These are phyloP conservation scores for Platysteira castanea DNA, from an alignment of 2,113 vertebrate genomes.

Conservation along the genomic window DNA sequence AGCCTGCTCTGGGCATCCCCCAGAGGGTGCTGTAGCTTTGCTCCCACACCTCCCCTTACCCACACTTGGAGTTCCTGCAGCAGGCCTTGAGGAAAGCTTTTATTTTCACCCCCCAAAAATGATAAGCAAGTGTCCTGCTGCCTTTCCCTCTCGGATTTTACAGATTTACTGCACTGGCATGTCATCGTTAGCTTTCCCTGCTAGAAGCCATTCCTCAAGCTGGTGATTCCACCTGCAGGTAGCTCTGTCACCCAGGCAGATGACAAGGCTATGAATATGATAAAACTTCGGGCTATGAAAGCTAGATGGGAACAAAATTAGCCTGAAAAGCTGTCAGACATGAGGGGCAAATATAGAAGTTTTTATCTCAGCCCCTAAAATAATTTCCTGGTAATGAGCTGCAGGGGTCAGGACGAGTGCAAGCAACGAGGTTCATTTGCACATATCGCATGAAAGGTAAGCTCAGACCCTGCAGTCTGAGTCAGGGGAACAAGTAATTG, in stretches of 20 bases:
- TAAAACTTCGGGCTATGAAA: neutral
- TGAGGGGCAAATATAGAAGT: neutral
- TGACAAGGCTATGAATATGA: neutral
- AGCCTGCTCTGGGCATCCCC: neutral
- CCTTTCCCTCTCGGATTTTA: neutral
- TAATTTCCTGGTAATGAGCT: neutral
- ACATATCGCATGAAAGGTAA: neutral
- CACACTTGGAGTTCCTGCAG: neutral
- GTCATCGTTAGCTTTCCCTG: neutral
- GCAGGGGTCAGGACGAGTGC: neutral
- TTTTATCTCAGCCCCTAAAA: neutral
- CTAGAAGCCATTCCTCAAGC: neutral
- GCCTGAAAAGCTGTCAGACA: neutral
- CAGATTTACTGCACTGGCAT: neutral
- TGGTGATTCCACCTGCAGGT: slow-evolving; percentile 9
- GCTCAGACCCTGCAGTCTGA: slow-evolving; percentile 22
- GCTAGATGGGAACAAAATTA: neutral
- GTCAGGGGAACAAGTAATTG: slow-evolving; percentile 31
- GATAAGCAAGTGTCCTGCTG: slow-evolving; percentile 3
- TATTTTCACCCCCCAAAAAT: neutral
- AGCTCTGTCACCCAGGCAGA: neutral
- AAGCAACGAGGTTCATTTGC: neutral
- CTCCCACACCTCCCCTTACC: neutral
- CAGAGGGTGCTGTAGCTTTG: neutral
- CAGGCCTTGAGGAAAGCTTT: neutral